Conservation (phyloP, 2,113 vertebrate genomes). For the Tinamus guttatus region DNA sequence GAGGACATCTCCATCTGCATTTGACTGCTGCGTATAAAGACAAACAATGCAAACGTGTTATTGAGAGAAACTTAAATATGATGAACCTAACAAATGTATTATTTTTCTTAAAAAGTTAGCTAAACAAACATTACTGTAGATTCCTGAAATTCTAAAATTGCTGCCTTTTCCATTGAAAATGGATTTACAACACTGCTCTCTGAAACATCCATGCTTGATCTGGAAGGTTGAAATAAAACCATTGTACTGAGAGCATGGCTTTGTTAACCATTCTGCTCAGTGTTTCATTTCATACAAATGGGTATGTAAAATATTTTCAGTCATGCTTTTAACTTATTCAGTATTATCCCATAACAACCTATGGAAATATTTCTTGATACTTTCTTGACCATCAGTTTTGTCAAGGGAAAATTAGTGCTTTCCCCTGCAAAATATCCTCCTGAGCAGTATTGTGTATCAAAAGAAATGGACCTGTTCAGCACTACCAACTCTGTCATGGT, state of each 20-base stretch:
- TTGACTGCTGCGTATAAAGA: constrained; percentile 78
- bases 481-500: neutral
- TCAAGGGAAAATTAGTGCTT: neutral
- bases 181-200: constrained; percentile 80
- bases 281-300: neutral
- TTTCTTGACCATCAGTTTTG: neutral
- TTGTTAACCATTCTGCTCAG: neutral
- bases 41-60: constrained; percentile 14
- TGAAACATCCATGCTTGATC: constrained; percentile 77
- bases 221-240: constrained; percentile 48
- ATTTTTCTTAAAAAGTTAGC: neutral
- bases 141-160: constrained; percentile 66
- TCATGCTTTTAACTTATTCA: neutral
- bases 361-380: neutral
- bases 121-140: constrained; percentile 71
- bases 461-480: neutral
- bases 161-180: constrained; percentile 79
- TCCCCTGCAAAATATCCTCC: neutral
- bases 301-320: neutral
- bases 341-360: neutral
- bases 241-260: neutral
- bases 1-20: constrained; percentile 80
- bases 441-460: neutral
- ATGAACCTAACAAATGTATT: neutral
- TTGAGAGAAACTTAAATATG: neutral